Base-by-base conservation (phyloP, 2,113 vertebrate species). In the Pyrgilauda ruficollis region DNA sequence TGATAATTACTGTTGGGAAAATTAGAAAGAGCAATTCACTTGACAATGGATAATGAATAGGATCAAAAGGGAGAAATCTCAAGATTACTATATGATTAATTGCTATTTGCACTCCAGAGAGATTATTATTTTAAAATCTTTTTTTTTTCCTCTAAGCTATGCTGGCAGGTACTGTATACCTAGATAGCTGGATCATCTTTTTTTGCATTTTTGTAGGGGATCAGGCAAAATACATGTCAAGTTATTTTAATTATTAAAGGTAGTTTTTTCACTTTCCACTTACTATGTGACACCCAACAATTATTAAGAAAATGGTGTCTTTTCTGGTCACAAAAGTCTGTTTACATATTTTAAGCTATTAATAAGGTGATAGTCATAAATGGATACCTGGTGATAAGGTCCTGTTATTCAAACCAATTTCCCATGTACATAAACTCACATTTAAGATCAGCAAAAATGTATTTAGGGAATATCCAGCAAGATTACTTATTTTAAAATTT, bases 101-200 rank as follows among this genome's bases (percentile, higher is more conserved):
- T 91, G 46, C 72, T 96, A n/a, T 79, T 94, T 91, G 22, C 11
- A 31, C 61, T 10, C 61, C 20, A 83, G 37, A 53, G 52, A 87
- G 43, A 96, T 89, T 79, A 67, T 88, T 80, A 69, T 79, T 95
- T 97, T 89, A n/a, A 61, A 89, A 41, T 41, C 39, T 46, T 86
- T 33, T 46, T 46, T 73, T 58, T 58, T 35, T 28, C 2, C 70
- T 88, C 35, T 56, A 75, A 91, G 43, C 19, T 61, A 31, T 84
- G 68, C 43, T 82, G 64, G 37, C 27, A 78, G 41, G 11, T 74
- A 46, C 8, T 52, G 17, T 41, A 41, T 41, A 64, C 17, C 19
- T 87, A 47, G 35, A 62, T 35, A 59, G 28, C 44, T 78, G 39
- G 47, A 58, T 90, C 24, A 15, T 37, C 11, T 43, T 13, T 31